phyloP scores from a whole-genome alignment of 2,888 invertebrate species.

The Yponomeuta cagnagella region DNA sequence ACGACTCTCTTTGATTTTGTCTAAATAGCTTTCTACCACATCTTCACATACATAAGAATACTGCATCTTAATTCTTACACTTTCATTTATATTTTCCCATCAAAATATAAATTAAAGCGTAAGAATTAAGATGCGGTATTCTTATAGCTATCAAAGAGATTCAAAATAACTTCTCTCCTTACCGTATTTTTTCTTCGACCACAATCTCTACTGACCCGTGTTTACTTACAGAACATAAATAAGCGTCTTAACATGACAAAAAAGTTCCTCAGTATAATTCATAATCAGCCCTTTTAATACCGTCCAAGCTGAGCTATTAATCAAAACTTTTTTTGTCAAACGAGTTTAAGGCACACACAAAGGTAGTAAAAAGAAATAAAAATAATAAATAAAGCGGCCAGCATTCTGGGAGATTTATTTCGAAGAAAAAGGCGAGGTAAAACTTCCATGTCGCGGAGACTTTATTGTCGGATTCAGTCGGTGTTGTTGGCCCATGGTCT shows the following conservation, averaged over 20 bases:
- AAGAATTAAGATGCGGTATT: background rate
- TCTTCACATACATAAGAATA: background rate
- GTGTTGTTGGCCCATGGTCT: conserved; percentile 57
- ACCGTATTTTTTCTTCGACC: conserved; percentile 16
- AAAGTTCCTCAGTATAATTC: conserved; percentile 53
- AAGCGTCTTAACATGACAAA: conserved; percentile 60
- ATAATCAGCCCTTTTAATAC: conserved; percentile 52
- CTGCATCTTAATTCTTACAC: background rate
- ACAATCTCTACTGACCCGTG: conserved; percentile 35
- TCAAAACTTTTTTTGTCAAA: conserved; percentile 53
- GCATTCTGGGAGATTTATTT: conserved; percentile 72
- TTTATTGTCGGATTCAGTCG: conserved; percentile 52
- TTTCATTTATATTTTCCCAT: background rate
- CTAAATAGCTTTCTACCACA: too few relatives aligned
- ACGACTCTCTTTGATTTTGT: too few relatives aligned
- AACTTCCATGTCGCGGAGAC: conserved; percentile 52
- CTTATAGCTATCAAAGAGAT: background rate
- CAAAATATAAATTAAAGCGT: background rate
- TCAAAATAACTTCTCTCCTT: background rate
- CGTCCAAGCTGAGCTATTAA: conserved; percentile 59
- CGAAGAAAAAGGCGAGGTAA: conserved; percentile 61
- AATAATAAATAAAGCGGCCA: conserved; percentile 68
- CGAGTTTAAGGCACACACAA: conserved; percentile 54
- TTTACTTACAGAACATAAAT: conserved; percentile 53
- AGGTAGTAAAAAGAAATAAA: conserved; percentile 67